Percentiles rank a stretch among this genome's conserved stretches.
These are phyloP conservation scores for Cossypha heuglini DNA, from an alignment of 2,797 vertebrate genomes.

Conservation along the genomic window DNA sequence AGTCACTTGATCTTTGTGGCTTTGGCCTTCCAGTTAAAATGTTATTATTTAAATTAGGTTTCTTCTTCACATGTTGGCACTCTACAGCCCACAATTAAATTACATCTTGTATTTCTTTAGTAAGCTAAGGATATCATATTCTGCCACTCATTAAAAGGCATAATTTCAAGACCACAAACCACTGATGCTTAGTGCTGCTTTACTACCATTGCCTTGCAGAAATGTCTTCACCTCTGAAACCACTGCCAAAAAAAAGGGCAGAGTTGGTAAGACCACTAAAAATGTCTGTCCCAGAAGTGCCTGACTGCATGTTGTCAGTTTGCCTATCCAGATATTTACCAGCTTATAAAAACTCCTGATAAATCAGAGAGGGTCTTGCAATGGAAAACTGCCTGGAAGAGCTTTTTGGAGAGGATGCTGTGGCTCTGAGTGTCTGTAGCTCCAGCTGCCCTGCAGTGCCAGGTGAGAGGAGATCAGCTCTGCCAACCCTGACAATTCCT, in stretches of 20 bases:
- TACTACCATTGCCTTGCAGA: background rate
- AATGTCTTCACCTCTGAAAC: background rate
- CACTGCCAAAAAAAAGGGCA: background rate
- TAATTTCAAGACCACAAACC: conserved; percentile 19
- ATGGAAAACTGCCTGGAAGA: background rate
- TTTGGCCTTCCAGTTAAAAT: background rate
- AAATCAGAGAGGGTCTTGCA: background rate
- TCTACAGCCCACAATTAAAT: background rate
- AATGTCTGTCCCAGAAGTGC: background rate
- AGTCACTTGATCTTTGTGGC: background rate
- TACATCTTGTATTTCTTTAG: background rate
- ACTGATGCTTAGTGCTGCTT: background rate
- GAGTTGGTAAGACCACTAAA: background rate
- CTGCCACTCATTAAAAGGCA: background rate
- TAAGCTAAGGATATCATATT: background rate
- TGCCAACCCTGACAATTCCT: background rate
- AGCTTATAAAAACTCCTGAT: background rate
- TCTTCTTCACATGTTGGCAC: background rate
- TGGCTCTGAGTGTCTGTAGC: background rate
- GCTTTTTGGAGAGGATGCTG: background rate
- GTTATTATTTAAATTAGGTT: background rate
- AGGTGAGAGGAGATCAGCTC: too few species aligned
- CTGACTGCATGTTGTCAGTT: background rate
- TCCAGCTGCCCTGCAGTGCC: background rate
- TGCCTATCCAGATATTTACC: background rate